Evolutionary conservation across 1,140 invertebrate species (phyloP).

Genomic region (Scaptomyza pallida): DNA sequence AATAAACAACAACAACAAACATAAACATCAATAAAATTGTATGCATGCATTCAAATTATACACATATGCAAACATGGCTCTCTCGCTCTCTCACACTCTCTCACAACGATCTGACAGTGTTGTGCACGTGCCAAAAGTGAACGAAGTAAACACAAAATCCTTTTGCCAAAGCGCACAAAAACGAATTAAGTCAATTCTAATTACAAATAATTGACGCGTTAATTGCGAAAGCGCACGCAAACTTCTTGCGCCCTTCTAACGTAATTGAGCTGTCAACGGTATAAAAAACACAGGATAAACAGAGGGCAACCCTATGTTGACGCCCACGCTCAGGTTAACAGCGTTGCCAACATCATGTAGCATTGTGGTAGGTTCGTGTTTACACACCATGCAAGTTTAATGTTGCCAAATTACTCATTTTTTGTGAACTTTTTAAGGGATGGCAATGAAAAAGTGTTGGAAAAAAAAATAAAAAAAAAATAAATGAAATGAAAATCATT

Average conservation of each 20-base stretch:
- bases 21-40: slow-evolving; percentile 74
- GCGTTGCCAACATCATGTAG: slow-evolving; percentile 35
- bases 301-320: slow-evolving; percentile 14
- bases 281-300: slow-evolving; percentile 4
- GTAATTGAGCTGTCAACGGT: slow-evolving; percentile 74
- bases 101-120: neutral
- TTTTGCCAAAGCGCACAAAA: slow-evolving; percentile 31
- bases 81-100: neutral
- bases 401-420: neutral
- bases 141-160: slow-evolving; percentile 45
- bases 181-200: slow-evolving; percentile 76
- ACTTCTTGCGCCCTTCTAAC: slow-evolving; percentile 46
- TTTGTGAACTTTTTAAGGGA: too few relatives aligned
- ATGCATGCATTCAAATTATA: slow-evolving; percentile 67
- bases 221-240: slow-evolving; percentile 66
- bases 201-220: slow-evolving; percentile 78
- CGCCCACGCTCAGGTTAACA: slow-evolving; percentile 9
- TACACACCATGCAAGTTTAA: neutral
- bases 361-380: slow-evolving; percentile 24
- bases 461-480: too few relatives aligned
- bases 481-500: too few relatives aligned
- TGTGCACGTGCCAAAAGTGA: slow-evolving; percentile 61
- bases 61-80: slow-evolving; percentile 25
- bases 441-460: too few relatives aligned
- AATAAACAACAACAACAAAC: slow-evolving; percentile 54